A percentile compares a stretch with the other conserved stretches of the same genome.
phyloP scores from a whole-genome alignment of 2,113 vertebrate genomes.

The Ictalurus furcatus region DNA sequence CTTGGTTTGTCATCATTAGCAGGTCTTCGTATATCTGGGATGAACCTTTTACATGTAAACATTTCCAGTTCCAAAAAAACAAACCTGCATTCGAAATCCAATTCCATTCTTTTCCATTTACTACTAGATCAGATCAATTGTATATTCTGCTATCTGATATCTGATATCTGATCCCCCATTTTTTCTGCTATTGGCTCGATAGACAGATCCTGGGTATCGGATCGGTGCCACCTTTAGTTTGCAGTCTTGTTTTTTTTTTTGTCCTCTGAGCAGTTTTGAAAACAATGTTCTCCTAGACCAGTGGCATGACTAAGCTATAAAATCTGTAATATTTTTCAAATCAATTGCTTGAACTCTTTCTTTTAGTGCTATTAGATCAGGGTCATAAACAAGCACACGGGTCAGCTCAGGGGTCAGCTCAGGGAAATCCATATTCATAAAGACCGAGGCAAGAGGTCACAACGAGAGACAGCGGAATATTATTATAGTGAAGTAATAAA shows the following conservation, averaged over 20 bases:
- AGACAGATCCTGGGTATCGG: not conserved
- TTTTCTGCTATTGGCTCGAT: not conserved
- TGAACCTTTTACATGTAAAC: not conserved
- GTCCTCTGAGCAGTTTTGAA: not conserved
- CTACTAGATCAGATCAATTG: too few relatives aligned
- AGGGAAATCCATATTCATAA: constrained; percentile 11
- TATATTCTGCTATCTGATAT: too few relatives aligned
- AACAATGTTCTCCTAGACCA: not conserved
- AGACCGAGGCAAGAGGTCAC: not conserved
- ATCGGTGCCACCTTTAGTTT: not conserved
- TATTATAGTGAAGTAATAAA: not conserved
- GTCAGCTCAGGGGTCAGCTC: not conserved
- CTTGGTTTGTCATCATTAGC: too few relatives aligned
- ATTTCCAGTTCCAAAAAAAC: too few relatives aligned
- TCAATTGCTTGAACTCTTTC: not conserved
- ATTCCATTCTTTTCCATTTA: not conserved
- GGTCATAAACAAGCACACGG: not conserved
- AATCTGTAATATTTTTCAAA: not conserved
- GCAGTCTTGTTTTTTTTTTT: not conserved
- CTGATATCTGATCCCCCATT: not conserved
- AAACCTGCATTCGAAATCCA: not conserved
- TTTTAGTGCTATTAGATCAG: not conserved
- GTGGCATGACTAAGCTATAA: not conserved
- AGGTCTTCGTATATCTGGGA: not conserved
- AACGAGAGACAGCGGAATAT: not conserved